phyloP scores from a whole-genome alignment of 2,113 vertebrate species.

The Chamaea fasciata region DNA sequence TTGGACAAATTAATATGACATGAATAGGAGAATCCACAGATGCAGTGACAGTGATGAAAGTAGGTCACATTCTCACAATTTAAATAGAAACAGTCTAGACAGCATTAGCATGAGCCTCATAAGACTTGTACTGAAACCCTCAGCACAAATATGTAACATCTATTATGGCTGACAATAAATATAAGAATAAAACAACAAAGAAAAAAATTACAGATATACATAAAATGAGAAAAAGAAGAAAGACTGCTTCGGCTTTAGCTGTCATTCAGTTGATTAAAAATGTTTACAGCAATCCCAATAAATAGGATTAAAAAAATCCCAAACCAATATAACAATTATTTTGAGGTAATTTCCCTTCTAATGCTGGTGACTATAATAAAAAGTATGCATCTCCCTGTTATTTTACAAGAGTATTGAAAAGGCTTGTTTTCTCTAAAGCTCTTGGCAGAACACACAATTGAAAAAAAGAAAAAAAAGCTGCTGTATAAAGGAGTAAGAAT shows the following conservation, averaged over 20 bases:
- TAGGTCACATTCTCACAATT: conserved; percentile 9
- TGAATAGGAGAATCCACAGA: neutral
- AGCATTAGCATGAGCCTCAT: neutral
- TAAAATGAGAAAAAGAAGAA: neutral
- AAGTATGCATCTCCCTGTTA: neutral
- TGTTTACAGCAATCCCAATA: neutral
- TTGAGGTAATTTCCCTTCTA: neutral
- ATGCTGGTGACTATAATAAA: neutral
- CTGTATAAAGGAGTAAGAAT: neutral
- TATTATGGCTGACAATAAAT: neutral
- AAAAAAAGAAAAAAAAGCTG: neutral
- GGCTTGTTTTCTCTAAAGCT: neutral
- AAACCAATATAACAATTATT: neutral
- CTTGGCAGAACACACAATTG: neutral
- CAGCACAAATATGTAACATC: neutral
- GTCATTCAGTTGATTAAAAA: neutral
- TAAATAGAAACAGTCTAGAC: conserved; percentile 12
- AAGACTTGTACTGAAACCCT: neutral
- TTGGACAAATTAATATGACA: neutral
- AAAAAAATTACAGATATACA: neutral
- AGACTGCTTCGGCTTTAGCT: neutral
- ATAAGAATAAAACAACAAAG: neutral
- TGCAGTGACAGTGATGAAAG: conserved; percentile 16
- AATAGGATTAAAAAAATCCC: neutral
- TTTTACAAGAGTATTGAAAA: neutral